Conservation (phyloP, 2,113 vertebrate species). For the Cyprinodon tularosa region DNA sequence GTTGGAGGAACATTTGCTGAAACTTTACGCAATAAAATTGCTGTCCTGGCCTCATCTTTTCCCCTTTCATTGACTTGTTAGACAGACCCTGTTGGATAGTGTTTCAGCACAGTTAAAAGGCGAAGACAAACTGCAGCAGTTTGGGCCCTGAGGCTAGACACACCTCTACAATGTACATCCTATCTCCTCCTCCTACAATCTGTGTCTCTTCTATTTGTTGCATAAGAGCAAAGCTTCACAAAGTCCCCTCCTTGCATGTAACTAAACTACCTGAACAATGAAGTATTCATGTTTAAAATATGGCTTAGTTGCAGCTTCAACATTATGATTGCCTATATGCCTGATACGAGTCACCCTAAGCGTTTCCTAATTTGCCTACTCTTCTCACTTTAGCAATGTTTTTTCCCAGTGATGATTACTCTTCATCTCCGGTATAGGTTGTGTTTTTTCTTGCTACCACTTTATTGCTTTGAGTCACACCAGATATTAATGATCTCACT, state of each 20-base stretch:
- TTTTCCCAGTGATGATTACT: conserved; percentile 37
- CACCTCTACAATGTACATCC: conserved; percentile 46
- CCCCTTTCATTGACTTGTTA: conserved; percentile 40
- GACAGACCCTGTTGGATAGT: conserved; percentile 36
- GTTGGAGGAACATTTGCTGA: conserved; percentile 17
- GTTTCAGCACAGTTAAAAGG: conserved; percentile 57
- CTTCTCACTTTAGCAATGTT: conserved; percentile 43
- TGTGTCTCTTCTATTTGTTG: conserved; percentile 8
- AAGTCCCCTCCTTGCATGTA: neutral
- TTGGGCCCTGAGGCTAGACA: conserved; percentile 42
- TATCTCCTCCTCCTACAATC: conserved; percentile 3
- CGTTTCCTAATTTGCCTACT: conserved; percentile 58
- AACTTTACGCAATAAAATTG: conserved; percentile 61
- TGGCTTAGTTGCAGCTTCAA: neutral
- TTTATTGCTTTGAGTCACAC: conserved; percentile 54
- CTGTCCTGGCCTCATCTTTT: conserved; percentile 28
- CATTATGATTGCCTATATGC: conserved; percentile 8
- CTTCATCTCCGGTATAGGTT: conserved; percentile 40
- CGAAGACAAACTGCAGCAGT: conserved; percentile 46
- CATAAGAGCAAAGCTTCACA: conserved; percentile 31
- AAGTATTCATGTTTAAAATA: neutral
- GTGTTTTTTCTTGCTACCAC: conserved; percentile 9
- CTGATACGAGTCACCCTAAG: conserved; percentile 40
- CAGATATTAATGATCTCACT: neutral
- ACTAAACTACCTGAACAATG: neutral